Evolutionary conservation across 2,113 vertebrate species (phyloP), one percentile per base, ranked within the genome.

Genomic region (Bufo gargarizans): DNA sequence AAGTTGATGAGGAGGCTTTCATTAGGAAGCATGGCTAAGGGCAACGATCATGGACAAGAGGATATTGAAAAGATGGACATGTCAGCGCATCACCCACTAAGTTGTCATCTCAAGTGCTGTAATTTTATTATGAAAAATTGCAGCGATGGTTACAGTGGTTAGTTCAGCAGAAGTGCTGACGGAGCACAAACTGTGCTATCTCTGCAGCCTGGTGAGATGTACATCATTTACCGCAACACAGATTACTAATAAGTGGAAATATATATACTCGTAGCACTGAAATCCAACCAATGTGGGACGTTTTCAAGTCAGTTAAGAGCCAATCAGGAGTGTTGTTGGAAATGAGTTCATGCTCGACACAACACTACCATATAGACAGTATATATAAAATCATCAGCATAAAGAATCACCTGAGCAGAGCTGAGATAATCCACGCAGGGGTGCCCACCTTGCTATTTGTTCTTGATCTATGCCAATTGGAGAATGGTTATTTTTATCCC

Each of bases 1-100:
- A 90, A 92, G 86, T 92, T 91, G 89, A 94, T 0, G 0, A 93
- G 90, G 90, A 91, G 92, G 78, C 89, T 93, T 94, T 94, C 92
- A 93, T 92, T 93, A 93, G 88, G 72, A 87, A 84, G 49, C 83
- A 89, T 91, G 84, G 86, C 91, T 93, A 91, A 93, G 88, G 83
- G 90, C 89, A 91, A 88, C 92, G 89, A 90, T 0, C 90, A 90
- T 81, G 89, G 90, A 91, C 89, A 93, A 92, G 88, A 91, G 83
- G 59, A 72, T 78, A 91, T 90, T 90, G 89, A 90, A 89, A 90
- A 92, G 90, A 91, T 74, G 65, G 90, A 91, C 89, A 86, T 8
- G 81, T 89, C 71, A 88, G n/a, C 47, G 72, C 63, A 59, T 81
- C 88, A 80, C 67, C 90, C 86, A 86, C 90, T 89, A 89, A 89